A percentile compares a stretch with the other conserved stretches of the same genome.
These are phyloP conservation scores for Poeciliopsis retropinna DNA, from an alignment of 2,113 vertebrate species.

Conservation along the genomic window DNA sequence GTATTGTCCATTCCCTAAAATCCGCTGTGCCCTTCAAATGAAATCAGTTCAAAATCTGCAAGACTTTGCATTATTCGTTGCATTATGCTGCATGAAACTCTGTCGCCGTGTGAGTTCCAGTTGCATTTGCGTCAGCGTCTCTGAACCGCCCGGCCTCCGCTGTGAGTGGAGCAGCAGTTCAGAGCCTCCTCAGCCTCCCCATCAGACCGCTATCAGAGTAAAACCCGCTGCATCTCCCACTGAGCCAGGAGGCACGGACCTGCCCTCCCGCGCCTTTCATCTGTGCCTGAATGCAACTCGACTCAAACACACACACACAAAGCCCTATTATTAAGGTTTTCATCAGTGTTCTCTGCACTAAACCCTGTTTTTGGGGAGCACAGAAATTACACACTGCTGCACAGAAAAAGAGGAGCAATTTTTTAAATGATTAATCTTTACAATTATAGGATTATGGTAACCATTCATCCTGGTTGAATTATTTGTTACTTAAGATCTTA, in stretches of 20 bases:
- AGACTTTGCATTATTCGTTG: not conserved
- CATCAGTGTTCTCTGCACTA: not conserved
- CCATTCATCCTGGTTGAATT: not conserved
- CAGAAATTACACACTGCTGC: conserved; percentile 5
- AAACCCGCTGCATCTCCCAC: conserved; percentile 58
- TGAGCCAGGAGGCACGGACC: conserved; percentile 41
- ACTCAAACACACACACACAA: conserved; percentile 3
- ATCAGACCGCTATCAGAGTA: conserved; percentile 53
- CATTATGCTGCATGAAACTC: conserved; percentile 3
- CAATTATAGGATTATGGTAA: no score
- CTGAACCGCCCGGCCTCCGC: conserved; percentile 16
- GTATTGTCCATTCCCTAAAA: no score
- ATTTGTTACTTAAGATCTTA: not conserved
- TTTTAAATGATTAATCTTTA: not conserved
- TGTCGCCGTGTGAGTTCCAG: not conserved
- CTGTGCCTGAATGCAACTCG: conserved; percentile 32
- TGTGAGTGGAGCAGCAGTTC: conserved; percentile 31
- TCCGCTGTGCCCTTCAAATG: no score
- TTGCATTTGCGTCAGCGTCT: conserved; percentile 21
- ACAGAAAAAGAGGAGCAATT: not conserved
- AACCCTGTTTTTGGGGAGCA: not conserved
- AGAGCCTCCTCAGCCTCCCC: conserved; percentile 37
- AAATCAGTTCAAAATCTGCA: no score
- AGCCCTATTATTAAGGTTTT: conserved; percentile 17
- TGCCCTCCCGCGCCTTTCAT: conserved; percentile 48